phyloP scores from a whole-genome alignment of 2,888 invertebrate genomes.

The Leptinotarsa peninsularis region DNA sequence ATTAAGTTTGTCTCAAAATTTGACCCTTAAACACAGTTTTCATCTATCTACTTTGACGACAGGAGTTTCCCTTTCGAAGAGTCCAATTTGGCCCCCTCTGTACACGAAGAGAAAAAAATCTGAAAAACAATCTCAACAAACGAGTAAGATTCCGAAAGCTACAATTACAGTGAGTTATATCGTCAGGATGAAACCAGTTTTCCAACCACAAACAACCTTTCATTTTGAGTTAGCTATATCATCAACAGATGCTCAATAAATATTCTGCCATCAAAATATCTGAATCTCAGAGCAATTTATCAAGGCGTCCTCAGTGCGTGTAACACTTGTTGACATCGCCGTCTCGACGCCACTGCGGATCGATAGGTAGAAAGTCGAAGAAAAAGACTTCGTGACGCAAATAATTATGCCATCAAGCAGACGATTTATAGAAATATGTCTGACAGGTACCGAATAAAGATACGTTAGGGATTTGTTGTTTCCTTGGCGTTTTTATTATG shows the following conservation, averaged over 20 bases:
- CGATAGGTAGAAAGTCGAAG: slow-evolving; percentile 30
- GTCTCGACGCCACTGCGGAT: slow-evolving; percentile 51
- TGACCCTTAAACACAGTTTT: too few relatives aligned
- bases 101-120: too few relatives aligned
- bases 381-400: slow-evolving; percentile 1
- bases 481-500: too few relatives aligned
- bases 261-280: not conserved
- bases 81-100: too few relatives aligned
- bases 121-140: too few relatives aligned
- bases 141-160: too few relatives aligned
- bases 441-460: not conserved
- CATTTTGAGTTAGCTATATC: not conserved
- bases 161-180: too few relatives aligned
- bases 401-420: not conserved
- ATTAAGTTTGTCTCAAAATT: too few relatives aligned
- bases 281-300: slow-evolving; percentile 3
- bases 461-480: not conserved
- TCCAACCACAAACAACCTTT: not conserved
- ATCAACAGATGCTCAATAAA: not conserved
- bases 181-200: too few relatives aligned
- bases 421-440: not conserved
- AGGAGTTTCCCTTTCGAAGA: too few relatives aligned
- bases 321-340: slow-evolving; percentile 54
- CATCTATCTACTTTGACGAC: too few relatives aligned
- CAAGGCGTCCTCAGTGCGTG: not conserved